Percentiles rank a stretch among this genome's conserved stretches.
Conservation (phyloP, 2,888 invertebrate species). For the Volucella inanis region DNA sequence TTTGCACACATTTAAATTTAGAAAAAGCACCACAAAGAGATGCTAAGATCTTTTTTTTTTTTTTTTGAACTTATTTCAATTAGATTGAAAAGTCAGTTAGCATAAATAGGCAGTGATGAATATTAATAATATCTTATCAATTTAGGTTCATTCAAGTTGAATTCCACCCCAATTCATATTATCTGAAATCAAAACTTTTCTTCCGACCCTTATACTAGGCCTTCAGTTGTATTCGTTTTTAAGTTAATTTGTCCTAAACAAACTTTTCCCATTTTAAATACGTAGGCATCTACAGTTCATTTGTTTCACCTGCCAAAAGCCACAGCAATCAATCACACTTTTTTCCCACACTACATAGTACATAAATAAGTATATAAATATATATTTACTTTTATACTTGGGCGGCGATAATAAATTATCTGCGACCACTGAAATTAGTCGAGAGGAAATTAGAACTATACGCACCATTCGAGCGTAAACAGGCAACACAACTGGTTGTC, state of each 20-base stretch:
- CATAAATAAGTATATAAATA: too few relatives aligned
- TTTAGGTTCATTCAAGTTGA: constrained; percentile 6
- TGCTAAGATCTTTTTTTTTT: not conserved
- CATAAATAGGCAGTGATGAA: constrained; percentile 1
- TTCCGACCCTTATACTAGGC: not conserved
- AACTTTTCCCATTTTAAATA: not conserved
- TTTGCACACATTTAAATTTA: not conserved
- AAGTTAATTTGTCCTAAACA: constrained; percentile 23
- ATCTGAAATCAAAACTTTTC: constrained; percentile 1
- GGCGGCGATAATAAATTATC: constrained; percentile 35
- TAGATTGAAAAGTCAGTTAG: not conserved
- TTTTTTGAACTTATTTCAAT: not conserved
- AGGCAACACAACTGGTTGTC: not conserved
- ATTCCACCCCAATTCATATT: constrained; percentile 13
- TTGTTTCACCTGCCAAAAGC: constrained; percentile 36
- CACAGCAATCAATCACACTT: constrained; percentile 40
- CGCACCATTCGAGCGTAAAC: not conserved
- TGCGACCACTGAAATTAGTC: constrained; percentile 13
- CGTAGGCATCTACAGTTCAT: not conserved
- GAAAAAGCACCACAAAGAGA: not conserved
- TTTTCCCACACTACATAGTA: constrained; percentile 4
- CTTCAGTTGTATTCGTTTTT: not conserved
- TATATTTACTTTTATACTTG: not conserved
- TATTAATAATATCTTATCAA: constrained; percentile 27
- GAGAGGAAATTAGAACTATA: constrained; percentile 28